These are phyloP conservation scores for Melanchra persicariae DNA, from an alignment of 2,888 invertebrate genomes.

Conservation along the genomic window DNA sequence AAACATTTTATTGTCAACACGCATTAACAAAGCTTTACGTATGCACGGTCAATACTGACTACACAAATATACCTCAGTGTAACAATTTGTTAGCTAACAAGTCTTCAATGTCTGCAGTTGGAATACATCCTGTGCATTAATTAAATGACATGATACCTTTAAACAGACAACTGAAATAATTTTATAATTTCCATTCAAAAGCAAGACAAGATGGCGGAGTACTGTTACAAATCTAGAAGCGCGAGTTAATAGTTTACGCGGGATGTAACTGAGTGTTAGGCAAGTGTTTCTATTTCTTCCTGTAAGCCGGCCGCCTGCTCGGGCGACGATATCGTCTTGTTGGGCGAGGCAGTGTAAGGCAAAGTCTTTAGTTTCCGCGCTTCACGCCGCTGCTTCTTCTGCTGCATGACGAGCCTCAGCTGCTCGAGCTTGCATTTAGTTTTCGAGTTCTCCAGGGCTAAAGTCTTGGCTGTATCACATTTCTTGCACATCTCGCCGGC, in stretches of 20 bases:
- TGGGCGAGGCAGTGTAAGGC: conserved; percentile 90
- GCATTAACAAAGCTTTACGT: conserved; percentile 67
- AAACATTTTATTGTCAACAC: conserved; percentile 47
- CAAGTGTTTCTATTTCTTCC: conserved; percentile 91
- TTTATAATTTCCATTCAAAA: conserved; percentile 67
- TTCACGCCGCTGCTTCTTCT: conserved; percentile 95
- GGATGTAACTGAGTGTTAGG: conserved; percentile 74
- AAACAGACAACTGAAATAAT: conserved; percentile 56
- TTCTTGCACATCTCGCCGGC: conserved; percentile 84
- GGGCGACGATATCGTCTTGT: conserved; percentile 96
- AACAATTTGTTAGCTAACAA: conserved; percentile 50
- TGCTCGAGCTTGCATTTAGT: conserved; percentile 97
- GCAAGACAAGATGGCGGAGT: conserved; percentile 71
- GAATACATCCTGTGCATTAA: conserved; percentile 56
- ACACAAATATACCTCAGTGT: conserved; percentile 49
- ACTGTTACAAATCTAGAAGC: conserved; percentile 66
- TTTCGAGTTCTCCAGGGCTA: conserved; percentile 94
- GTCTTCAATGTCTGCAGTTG: conserved; percentile 37
- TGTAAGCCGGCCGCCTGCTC: conserved; percentile 95
- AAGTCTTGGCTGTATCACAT: conserved; percentile 85
- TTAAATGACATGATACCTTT: conserved; percentile 56
- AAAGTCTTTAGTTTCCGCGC: conserved; percentile 93
- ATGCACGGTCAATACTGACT: conserved; percentile 56
- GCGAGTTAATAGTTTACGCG: conserved; percentile 67
- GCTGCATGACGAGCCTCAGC: conserved; percentile 97